Evolutionary conservation across 64 coral and sea anemone genomes (phyloP), one percentile per base, ranked within the genome.

Genomic region (Trachythela sp.): DNA sequence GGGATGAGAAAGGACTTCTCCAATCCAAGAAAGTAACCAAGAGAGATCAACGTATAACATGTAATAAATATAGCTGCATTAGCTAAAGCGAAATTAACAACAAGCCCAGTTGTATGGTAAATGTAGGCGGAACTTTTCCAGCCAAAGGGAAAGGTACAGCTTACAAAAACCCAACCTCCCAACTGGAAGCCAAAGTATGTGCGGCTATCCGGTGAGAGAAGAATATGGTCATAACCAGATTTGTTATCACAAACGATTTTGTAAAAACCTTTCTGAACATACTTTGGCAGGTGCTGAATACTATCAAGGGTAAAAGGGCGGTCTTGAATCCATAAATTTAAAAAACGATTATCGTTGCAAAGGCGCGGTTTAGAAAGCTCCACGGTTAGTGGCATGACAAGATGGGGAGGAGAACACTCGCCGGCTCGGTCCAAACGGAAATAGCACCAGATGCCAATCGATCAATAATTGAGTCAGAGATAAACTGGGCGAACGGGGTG

Each of bases 361-460:
- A n/a, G n/a, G n/a, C n/a, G n/a, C n/a, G n/a, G n/a, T n/a, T n/a
- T n/a, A n/a, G n/a, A n/a, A n/a, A n/a, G n/a, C n/a, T n/a, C n/a
- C n/a, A n/a, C n/a, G 24, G 48, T 54, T 17, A 89, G 45, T 26
- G 88, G 72, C 88, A 52, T 89, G 42, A 89, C 88, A 54, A 89
- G 40, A 83, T 37, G 68, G 72, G 29, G 68, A 83, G 88, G 88
- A 39, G 88, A 40, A 6, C 40, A 37, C 31, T 24, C 70, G 72
- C 88, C 88, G 40, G 77, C 72, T 39, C 88, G 41, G 49, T 68
- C 88, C 88, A 89, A 39, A 89, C 9, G 88, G 88, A 89, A 41
- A 89, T 54, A 60, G 71, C 41, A 48, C 72, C 88, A 14, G 71
- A 39, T 54, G 88, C 88, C 32, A 89, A n/a, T n/a, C 42, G 42